These are phyloP conservation scores for Coregonus sp. DNA, from an alignment of 2,797 vertebrate species.

Conservation along the genomic window DNA sequence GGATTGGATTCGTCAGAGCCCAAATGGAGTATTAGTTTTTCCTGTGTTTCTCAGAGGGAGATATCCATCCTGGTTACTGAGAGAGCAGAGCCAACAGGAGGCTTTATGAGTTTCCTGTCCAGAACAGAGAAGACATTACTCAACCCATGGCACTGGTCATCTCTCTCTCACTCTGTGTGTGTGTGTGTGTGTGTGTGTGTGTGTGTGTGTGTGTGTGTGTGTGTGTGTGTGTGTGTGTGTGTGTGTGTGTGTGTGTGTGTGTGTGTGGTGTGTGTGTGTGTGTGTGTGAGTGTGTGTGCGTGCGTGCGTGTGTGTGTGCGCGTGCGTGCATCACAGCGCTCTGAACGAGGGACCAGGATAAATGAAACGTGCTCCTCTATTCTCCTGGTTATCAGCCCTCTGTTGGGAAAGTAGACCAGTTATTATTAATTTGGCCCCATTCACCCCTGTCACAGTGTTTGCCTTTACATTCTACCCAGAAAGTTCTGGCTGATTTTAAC, in stretches of 20 bases:
- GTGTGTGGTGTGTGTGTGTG: too few relatives aligned
- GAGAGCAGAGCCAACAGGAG: constrained; percentile 17
- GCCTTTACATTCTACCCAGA: background rate
- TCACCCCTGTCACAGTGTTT: constrained; percentile 12
- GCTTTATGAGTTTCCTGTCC: constrained; percentile 33
- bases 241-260: too few relatives aligned
- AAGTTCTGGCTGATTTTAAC: background rate
- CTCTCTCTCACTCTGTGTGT: background rate
- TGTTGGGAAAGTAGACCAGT: constrained; percentile 25
- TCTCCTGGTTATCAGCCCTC: constrained; percentile 23
- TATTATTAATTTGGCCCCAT: constrained; percentile 9
- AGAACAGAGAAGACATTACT: constrained; percentile 26
- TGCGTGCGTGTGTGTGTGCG: too few relatives aligned
- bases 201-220: too few relatives aligned
- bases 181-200: too few relatives aligned
- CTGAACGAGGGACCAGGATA: constrained; percentile 20
- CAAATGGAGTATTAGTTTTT: constrained; percentile 24
- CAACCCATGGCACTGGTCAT: constrained; percentile 15
- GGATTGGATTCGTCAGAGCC: constrained; percentile 23
- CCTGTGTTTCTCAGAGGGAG: constrained; percentile 8
- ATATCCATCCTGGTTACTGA: too few relatives aligned
- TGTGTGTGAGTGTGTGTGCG: too few relatives aligned
- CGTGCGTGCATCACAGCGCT: background rate
- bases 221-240: too few relatives aligned
- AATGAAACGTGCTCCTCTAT: constrained; percentile 6